Conservation (phyloP, 1,140 invertebrate species). For the Caenorhabditis remanei region DNA sequence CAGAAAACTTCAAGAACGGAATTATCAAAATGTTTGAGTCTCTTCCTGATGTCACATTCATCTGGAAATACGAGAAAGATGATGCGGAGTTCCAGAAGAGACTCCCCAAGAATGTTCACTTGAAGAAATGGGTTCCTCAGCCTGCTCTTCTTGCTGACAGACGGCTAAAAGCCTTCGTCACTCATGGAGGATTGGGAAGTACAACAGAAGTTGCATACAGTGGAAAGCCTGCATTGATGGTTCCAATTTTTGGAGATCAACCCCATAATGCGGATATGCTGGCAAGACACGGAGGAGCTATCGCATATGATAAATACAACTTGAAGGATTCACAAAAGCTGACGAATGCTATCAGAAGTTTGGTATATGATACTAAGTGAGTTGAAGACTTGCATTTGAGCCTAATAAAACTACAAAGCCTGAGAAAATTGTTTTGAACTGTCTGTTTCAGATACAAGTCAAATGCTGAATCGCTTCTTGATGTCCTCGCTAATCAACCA, state of each 20-base stretch:
- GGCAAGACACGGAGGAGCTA: conserved; percentile 61
- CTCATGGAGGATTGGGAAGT: conserved; percentile 70
- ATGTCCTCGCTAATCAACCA: conserved; percentile 37
- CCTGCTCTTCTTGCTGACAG: conserved; percentile 66
- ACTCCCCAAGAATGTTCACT: conserved; percentile 57
- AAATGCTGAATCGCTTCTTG: background rate
- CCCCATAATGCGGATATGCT: conserved; percentile 61
- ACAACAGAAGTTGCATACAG: conserved; percentile 66
- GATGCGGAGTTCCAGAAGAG: conserved; percentile 39
- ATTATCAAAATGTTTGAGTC: conserved; percentile 43
- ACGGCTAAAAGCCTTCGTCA: conserved; percentile 68
- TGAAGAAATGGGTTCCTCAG: conserved; percentile 55
- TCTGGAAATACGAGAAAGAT: conserved; percentile 58
- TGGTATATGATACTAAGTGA: conserved; percentile 59
- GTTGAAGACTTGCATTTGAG: background rate
- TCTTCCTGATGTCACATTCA: conserved; percentile 57
- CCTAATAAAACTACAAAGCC: no score
- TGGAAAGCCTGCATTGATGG: conserved; percentile 69
- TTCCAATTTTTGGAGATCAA: conserved; percentile 71
- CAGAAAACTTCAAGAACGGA: conserved; percentile 14
- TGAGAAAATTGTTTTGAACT: no score
- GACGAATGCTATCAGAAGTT: background rate
- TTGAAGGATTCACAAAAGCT: conserved; percentile 38
- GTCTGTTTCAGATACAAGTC: conserved; percentile 46
- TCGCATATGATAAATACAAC: conserved; percentile 56